These are phyloP conservation scores for Trachelus tabidus DNA, from an alignment of 2,888 invertebrate genomes.

Conservation along the genomic window DNA sequence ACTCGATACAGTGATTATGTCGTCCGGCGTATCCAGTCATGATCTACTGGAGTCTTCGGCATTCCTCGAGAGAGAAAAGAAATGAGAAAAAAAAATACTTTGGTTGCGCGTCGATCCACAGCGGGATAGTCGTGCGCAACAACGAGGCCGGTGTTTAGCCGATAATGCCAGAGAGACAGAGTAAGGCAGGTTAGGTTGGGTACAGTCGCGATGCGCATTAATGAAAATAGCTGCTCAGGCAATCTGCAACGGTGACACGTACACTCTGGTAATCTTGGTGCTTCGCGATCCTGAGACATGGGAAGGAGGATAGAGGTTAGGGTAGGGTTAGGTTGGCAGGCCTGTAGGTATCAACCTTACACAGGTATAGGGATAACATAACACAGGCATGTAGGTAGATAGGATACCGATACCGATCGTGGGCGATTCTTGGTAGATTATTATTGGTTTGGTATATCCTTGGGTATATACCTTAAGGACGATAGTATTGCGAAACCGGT, in stretches of 20 bases:
- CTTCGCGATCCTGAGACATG: neutral
- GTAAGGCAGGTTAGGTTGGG: neutral
- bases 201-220: slow-evolving; percentile 19
- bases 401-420: neutral
- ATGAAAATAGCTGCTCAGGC: slow-evolving; percentile 22
- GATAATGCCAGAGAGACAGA: slow-evolving; percentile 33
- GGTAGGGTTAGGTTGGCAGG: neutral
- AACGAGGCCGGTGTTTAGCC: slow-evolving; percentile 39
- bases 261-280: slow-evolving; percentile 21
- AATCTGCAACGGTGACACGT: slow-evolving; percentile 32
- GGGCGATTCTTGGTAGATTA: neutral
- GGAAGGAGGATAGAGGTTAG: neutral
- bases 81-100: slow-evolving; percentile 1
- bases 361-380: neutral
- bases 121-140: slow-evolving; percentile 22
- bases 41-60: slow-evolving; percentile 31
- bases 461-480: neutral
- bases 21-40: slow-evolving; percentile 29
- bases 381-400: neutral
- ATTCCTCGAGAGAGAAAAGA: slow-evolving; percentile 17
- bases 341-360: neutral
- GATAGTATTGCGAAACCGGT: neutral
- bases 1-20: slow-evolving; percentile 37
- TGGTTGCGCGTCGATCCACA: neutral
- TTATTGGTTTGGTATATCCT: neutral